Evolutionary conservation across 2,797 vertebrate species (phyloP).

Genomic region (Lacerta viridis): DNA sequence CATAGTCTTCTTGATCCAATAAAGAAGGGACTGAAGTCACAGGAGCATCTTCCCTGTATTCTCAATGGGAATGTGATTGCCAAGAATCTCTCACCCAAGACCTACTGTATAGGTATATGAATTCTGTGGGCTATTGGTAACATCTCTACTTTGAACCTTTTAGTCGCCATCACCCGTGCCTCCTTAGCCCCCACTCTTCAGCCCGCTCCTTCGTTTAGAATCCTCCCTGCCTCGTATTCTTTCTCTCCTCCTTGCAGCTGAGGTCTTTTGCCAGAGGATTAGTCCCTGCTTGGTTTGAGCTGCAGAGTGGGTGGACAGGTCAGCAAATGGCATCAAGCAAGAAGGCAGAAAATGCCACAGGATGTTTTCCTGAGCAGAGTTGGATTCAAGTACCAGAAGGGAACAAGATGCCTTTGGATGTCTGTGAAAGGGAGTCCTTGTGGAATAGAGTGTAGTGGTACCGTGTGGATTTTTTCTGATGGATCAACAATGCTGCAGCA

Average conservation of each 20-base stretch:
- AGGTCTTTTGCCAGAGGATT: slow-evolving; percentile 5
- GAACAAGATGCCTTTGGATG: background rate
- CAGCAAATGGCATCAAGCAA: background rate
- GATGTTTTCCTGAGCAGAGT: background rate
- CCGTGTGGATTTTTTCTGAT: background rate
- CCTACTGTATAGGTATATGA: background rate
- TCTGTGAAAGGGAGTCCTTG: background rate
- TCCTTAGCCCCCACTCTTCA: background rate
- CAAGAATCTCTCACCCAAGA: background rate
- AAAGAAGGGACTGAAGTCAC: background rate
- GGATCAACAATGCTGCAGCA: background rate
- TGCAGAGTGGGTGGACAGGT: background rate
- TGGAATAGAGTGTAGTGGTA: background rate
- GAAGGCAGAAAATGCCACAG: slow-evolving; percentile 5
- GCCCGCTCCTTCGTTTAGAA: background rate
- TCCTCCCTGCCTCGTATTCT: background rate
- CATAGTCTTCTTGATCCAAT: background rate
- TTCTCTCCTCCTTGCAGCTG: background rate
- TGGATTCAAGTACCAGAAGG: background rate
- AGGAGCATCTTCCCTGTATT: background rate
- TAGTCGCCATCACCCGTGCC: background rate
- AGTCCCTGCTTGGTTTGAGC: background rate
- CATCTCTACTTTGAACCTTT: background rate
- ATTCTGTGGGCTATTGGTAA: background rate
- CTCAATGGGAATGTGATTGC: background rate